These are phyloP conservation scores for Pogonomyrmex barbatus DNA, from an alignment of 1,140 invertebrate genomes.

Conservation along the genomic window DNA sequence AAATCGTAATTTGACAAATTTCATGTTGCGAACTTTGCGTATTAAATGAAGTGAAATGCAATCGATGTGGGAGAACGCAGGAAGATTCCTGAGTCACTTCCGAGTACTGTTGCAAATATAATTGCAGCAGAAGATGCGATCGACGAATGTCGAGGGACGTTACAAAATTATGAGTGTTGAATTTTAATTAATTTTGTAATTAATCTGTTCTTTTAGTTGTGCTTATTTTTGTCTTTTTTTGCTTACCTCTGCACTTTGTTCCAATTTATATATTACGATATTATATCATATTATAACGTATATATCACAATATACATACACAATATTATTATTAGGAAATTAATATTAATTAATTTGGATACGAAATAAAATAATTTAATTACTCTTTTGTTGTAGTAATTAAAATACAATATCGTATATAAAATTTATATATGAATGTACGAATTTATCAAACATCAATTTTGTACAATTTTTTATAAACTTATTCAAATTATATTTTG, in stretches of 20 bases:
- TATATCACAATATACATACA: not conserved
- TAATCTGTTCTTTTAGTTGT: slow-evolving; percentile 19
- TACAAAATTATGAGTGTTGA: not conserved
- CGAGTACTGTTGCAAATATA: slow-evolving; percentile 1
- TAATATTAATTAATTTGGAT: not conserved
- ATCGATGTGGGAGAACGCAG: slow-evolving; percentile 5
- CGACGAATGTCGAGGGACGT: not conserved
- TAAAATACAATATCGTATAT: not conserved
- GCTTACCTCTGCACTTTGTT: not conserved
- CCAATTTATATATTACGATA: slow-evolving; percentile 8
- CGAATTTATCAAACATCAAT: not conserved
- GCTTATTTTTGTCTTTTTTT: not conserved
- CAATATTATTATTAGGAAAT: not conserved
- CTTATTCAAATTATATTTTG: not conserved
- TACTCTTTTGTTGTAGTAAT: not conserved
- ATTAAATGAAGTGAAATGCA: slow-evolving; percentile 14
- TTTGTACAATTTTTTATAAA: not conserved
- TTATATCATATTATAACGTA: not conserved
- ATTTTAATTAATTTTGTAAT: slow-evolving; percentile 24
- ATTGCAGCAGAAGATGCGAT: slow-evolving; percentile 15
- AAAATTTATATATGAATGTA: not conserved
- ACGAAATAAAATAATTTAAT: slow-evolving; percentile 18
- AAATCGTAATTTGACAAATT: not conserved
- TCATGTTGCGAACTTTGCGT: slow-evolving; percentile 4
- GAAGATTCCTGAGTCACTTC: slow-evolving; percentile 9